Base-by-base conservation (phyloP, 2,797 vertebrate species). In the Paramormyrops hopkinsi region DNA sequence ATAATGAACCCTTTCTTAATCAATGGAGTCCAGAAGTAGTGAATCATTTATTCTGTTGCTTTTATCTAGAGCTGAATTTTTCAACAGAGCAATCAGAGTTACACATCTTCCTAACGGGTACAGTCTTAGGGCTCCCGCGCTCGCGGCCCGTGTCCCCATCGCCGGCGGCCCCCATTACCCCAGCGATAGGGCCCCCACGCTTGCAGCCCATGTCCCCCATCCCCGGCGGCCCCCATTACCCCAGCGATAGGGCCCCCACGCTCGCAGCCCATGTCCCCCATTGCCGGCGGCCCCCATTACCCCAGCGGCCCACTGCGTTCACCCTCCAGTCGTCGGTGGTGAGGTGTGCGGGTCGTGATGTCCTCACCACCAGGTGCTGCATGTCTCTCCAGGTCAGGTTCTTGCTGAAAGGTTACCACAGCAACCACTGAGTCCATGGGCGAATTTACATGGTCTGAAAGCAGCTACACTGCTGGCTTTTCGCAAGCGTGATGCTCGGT, bases 301-400 rank as follows among this genome's bases (percentile, higher is more conserved):
- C 99, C 98, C 97, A 97, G 88, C 99, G 98, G 37, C 97, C 98
- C 0, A 99, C 97, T 0, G 98, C 98, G 0, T 99, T 99, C 94
- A 96, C 98, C 92, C 95, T 95, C 99, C 99, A 99, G 93, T 99
- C 99, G 0, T 97, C 97, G 53, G 99, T 96, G 0, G 96, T 96
- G 91, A 99, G 97, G 94, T 99, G 97, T 41, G 96, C 96, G 0
- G 99, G 98, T 92, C 97, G 97, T 0, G 99, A 99, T 0, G 98
- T 99, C 93, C 94, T 96, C 3, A 99, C 98, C n/a, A 99, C 99
- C 90, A 99, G 95, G 94, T 99, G 99, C 94, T 99, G 99, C 99
- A 99, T 99, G 93, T 99, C 99, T 88, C 99, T 96, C 99, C 99
- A 99, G 0, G 98, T 99, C 93, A 99, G 96, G 93, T 99, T 99